Percentiles rank a stretch among this genome's conserved stretches.
Conservation (phyloP, 2,113 vertebrate genomes). For the Gallinago paraguaiae region DNA sequence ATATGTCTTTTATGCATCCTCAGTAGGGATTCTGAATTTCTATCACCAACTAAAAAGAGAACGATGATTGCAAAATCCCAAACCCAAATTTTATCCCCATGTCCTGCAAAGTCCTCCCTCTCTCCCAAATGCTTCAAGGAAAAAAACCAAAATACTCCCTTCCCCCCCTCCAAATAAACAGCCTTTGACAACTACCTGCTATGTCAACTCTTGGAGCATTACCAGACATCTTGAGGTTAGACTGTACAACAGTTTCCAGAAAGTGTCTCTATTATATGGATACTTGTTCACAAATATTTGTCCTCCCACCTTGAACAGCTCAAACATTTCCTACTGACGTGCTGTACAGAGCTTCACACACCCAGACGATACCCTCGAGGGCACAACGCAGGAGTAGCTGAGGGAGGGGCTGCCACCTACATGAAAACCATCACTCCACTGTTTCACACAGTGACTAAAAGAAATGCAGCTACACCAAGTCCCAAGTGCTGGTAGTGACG, state of each 20-base stretch:
- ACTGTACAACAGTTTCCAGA: neutral
- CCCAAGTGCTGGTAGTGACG: neutral
- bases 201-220: neutral
- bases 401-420: fast-evolving
- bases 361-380: fast-evolving
- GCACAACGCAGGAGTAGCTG: fast-evolving
- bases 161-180: neutral
- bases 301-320: neutral
- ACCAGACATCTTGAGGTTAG: neutral
- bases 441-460: neutral
- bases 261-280: neutral
- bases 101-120: neutral
- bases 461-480: neutral
- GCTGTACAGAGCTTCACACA: neutral
- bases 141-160: neutral
- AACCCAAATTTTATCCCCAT: neutral
- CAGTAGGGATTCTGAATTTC: neutral
- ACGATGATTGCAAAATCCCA: neutral
- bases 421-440: neutral
- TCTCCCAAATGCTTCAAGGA: neutral
- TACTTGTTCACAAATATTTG: neutral
- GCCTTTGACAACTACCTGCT: neutral
- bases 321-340: fast-evolving
- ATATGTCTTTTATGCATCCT: neutral
- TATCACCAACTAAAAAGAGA: neutral